A percentile compares a stretch with the other conserved stretches of the same genome.
Conservation (phyloP, 2,797 vertebrate species). For the Apodemus agrarius region DNA sequence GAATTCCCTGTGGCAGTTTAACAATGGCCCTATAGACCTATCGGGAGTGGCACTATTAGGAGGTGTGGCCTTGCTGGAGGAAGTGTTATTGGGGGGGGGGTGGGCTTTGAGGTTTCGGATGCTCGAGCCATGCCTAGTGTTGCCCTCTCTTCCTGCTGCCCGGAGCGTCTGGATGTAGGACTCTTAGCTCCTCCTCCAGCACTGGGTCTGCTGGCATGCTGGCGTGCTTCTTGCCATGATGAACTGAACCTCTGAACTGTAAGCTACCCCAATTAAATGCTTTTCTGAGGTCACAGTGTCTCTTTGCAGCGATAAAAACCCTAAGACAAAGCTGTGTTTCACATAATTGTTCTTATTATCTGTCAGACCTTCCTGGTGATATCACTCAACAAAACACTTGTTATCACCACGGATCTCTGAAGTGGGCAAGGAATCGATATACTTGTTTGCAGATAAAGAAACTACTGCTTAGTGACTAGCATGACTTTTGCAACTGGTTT, state of each 20-base stretch:
- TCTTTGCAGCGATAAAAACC: not conserved
- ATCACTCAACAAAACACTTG: slow-evolving; percentile 13
- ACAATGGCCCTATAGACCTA: not conserved
- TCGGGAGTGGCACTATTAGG: not conserved
- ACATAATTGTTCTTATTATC: slow-evolving; percentile 18
- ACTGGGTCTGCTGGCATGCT: not conserved
- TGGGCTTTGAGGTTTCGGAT: not conserved
- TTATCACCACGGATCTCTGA: slow-evolving; percentile 28
- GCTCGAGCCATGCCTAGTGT: not conserved
- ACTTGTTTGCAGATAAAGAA: not conserved
- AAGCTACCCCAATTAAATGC: not conserved
- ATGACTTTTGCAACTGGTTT: not conserved
- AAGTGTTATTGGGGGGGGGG: not conserved
- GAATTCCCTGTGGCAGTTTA: not conserved
- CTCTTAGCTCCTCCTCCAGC: not conserved
- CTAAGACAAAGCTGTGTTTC: not conserved
- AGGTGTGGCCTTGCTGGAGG: not conserved
- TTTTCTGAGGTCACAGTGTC: not conserved
- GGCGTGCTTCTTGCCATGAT: not conserved
- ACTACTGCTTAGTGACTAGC: not conserved
- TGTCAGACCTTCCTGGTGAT: slow-evolving; percentile 13
- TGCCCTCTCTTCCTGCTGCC: not conserved
- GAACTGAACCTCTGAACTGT: not conserved
- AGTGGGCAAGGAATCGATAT: not conserved
- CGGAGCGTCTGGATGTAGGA: not conserved